Conservation (phyloP, 2,888 invertebrate species). For the Tenthredo amoena region DNA sequence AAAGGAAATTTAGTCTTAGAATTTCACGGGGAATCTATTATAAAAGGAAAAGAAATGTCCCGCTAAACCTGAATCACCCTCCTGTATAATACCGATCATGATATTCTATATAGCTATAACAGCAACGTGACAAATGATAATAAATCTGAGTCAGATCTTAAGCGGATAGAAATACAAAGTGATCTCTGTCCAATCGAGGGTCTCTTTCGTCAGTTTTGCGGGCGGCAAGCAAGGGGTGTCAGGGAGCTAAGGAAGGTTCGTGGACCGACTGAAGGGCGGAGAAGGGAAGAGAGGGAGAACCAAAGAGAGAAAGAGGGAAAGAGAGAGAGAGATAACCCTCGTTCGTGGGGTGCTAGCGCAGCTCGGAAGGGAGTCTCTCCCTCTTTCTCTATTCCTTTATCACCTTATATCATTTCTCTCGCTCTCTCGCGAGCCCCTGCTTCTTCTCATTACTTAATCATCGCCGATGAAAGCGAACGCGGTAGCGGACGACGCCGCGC, state of each 20-base stretch:
- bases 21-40: no score
- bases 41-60: no score
- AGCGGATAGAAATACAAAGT: not conserved
- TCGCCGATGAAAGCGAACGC: constrained; percentile 51
- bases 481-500: constrained; percentile 18
- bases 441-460: constrained; percentile 54
- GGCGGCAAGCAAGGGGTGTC: constrained; percentile 18
- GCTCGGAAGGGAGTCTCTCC: constrained; percentile 19
- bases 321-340: not conserved
- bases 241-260: constrained; percentile 36
- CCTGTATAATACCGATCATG: no score
- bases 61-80: no score
- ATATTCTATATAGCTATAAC: no score
- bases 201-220: constrained; percentile 15
- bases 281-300: not conserved
- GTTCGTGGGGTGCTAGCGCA: not conserved
- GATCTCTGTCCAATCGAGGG: constrained; percentile 17
- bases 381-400: not conserved
- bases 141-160: not conserved
- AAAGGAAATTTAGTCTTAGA: no score
- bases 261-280: not conserved
- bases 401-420: not conserved
- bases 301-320: not conserved
- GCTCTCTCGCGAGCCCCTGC: constrained; percentile 11
- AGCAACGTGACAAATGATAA: not conserved